Evolutionary conservation across 2,888 invertebrate species (phyloP), one percentile per base, ranked within the genome.

Genomic region (Cheilosia pagana): DNA sequence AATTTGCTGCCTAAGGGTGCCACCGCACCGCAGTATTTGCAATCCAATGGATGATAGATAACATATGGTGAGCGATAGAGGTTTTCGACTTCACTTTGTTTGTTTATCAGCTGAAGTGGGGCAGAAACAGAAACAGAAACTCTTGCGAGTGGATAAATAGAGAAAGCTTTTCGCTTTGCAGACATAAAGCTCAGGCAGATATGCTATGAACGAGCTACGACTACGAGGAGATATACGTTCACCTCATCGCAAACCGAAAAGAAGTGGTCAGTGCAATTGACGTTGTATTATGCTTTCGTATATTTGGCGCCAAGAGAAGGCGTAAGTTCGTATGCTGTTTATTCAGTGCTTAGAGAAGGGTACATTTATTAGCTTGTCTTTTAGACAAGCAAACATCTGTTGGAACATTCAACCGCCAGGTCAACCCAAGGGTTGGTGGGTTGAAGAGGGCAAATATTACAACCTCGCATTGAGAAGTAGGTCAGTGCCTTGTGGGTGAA

Each of bases 101-200:
- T 35, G 21, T 39, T 60, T 10, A 10, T 31, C 19, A 10, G 55
- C 25, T 12, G 50, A 39, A 59, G 52, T 41, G 16, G 21, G 39
- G 39, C 35, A 39, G 7, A 74, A 35, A 35, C 31, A 10, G 10
- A 10, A 35, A 35, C 35, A 3, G 12, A 35, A 35, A 23, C n/a
- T 28, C 5, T 41, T 31, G 31, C 25, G 57, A 19, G 53, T 43
- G 35, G 31, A 31, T 60, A 52, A 35, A 39, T 16, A 8, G 5
- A n/a, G 25, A 48, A 31, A 83, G 82, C 82, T 82, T 60, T 82
- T 10, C 19, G 12, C 21, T 67, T 23, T 82, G 60, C 65, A 62
- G 48, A 52, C 65, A 10, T 4, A 55, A 60, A 71, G 70, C 75
- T 76, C 62, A 50, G 12, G 21, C 48, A 12, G 48, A 19, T 12